Percentiles rank a stretch among this genome's conserved stretches.
Conservation (phyloP, 2,888 invertebrate species). For the Cosmorhoe ocellata region DNA sequence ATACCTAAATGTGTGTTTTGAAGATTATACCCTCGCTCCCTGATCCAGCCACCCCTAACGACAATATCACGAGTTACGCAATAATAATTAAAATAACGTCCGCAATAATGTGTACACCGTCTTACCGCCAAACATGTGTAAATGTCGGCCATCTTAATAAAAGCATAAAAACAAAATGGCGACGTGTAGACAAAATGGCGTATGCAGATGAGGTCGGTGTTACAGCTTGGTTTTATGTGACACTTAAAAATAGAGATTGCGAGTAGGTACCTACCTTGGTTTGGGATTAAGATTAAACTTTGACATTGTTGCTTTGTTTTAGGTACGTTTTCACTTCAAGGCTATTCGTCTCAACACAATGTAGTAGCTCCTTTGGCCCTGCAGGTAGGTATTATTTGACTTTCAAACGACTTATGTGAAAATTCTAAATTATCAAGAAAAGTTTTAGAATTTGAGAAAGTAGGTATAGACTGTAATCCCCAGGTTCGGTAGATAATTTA, state of each 20-base stretch:
- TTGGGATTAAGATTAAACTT: constrained; percentile 25
- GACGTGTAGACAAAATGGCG: constrained; percentile 21
- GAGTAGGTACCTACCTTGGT: constrained; percentile 16
- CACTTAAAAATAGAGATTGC: constrained; percentile 33
- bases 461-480: too few species aligned
- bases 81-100: constrained; percentile 25
- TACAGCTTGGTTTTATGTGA: constrained; percentile 35
- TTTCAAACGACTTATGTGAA: too few species aligned
- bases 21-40: constrained; percentile 5
- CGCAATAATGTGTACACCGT: constrained; percentile 13
- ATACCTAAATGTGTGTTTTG: constrained; percentile 6
- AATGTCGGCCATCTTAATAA: constrained; percentile 37
- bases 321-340: background rate
- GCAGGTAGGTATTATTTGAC: too few species aligned
- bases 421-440: too few species aligned
- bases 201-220: constrained; percentile 25
- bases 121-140: constrained; percentile 22
- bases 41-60: constrained; percentile 7
- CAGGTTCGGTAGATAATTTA: too few species aligned
- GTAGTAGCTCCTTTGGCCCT: too few species aligned
- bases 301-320: constrained; percentile 26
- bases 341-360: background rate
- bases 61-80: constrained; percentile 18
- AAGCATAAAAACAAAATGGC: constrained; percentile 40
- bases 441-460: too few species aligned